phyloP scores from a whole-genome alignment of 2,888 invertebrate genomes.

The Cephalotes varians region DNA sequence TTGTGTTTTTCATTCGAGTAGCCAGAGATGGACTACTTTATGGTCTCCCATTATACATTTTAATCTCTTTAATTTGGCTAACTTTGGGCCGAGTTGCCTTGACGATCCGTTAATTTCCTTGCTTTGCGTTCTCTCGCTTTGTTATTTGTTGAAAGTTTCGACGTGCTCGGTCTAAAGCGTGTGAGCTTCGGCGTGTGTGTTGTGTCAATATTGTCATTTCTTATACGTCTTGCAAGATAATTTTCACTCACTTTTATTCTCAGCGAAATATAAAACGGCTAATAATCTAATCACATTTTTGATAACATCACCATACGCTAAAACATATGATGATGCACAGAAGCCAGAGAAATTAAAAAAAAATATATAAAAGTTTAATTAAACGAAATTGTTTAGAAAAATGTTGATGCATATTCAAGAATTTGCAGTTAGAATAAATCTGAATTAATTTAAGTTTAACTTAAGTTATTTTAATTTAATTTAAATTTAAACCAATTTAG shows the following conservation, averaged over 20 bases:
- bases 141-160: conserved; percentile 18
- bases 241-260: background rate
- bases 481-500: too few relatives aligned
- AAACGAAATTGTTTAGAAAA: background rate
- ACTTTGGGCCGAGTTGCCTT: background rate
- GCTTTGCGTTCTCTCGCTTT: background rate
- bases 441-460: background rate
- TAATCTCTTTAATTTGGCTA: conserved; percentile 35
- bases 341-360: background rate
- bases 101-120: background rate
- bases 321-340: background rate
- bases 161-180: background rate
- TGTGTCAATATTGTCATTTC: background rate
- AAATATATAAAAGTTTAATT: background rate
- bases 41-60: background rate
- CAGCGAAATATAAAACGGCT: background rate
- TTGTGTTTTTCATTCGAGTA: conserved; percentile 20
- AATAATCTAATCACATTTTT: background rate
- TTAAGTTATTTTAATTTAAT: too few relatives aligned
- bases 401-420: background rate
- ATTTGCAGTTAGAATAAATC: background rate
- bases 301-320: too few relatives aligned
- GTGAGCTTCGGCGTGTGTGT: background rate
- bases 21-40: conserved; percentile 6
- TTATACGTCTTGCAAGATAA: background rate